A percentile compares a stretch with the other conserved stretches of the same genome.
phyloP scores from a whole-genome alignment of 1,140 invertebrate genomes.

The Trialeurodes vaporariorum region DNA sequence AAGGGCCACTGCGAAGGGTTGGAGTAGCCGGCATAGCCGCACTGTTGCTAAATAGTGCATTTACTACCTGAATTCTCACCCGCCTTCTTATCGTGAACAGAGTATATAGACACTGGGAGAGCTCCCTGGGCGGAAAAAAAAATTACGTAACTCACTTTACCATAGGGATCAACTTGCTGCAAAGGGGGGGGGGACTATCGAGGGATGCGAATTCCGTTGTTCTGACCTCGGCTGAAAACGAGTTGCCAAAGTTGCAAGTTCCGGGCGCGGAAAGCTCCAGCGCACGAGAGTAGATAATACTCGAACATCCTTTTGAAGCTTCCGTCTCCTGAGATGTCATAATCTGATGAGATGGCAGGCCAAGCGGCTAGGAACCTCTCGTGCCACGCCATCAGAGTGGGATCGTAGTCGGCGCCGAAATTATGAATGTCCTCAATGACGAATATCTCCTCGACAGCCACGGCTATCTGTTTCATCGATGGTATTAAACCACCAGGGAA shows the following conservation, averaged over 20 bases:
- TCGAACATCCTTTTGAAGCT: background rate
- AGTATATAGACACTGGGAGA: too few relatives aligned
- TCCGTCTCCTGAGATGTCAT: too few relatives aligned
- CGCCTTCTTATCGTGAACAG: too few relatives aligned
- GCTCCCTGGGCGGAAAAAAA: too few relatives aligned
- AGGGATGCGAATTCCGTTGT: background rate
- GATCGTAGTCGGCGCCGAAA: background rate
- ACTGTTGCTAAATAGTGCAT: too few relatives aligned
- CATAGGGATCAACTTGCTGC: too few relatives aligned
- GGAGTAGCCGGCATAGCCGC: too few relatives aligned
- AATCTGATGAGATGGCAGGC: background rate
- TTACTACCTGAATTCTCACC: too few relatives aligned
- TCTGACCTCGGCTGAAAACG: background rate
- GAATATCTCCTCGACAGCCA: background rate
- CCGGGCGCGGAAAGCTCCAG: background rate
- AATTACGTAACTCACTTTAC: too few relatives aligned
- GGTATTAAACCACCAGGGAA: background rate
- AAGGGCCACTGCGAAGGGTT: too few relatives aligned
- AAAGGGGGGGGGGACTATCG: background rate
- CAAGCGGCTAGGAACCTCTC: background rate
- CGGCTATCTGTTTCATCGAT: background rate
- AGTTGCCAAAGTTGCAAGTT: background rate
- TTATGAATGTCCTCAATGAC: background rate
- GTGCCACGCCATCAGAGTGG: background rate
- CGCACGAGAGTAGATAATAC: background rate